Base-by-base conservation (phyloP, 2,113 vertebrate species). In the Lycaon pictus region DNA sequence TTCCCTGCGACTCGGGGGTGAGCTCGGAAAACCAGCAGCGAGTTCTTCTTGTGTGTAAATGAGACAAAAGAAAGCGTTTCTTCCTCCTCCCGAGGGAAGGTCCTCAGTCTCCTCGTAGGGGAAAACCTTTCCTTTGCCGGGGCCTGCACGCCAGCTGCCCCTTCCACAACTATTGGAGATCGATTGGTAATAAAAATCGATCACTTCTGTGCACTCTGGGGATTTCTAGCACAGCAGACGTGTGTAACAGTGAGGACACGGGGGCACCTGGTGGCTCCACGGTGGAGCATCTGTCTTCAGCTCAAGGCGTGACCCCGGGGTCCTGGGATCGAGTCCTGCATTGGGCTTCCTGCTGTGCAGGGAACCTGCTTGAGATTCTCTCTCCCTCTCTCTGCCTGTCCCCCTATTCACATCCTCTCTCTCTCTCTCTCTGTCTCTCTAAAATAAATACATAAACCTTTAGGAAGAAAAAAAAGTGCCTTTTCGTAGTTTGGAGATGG, bases 101-200 rank as follows among this genome's bases (percentile, higher is more conserved):
- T 20, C n/a, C 12, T n/a, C 11, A 19, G 32, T 25, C 63, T 51
- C 71, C 25, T 4, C 3, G 0, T 5, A 3, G 29, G 20, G 16
- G 22, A 4, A 58, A 10, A 10, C 2, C 25, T 9, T 32, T 17
- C 48, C 35, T 4, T 69, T 12, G 2, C 72, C 9, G 17, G 3
- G 35, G 53, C 17, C 81, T 79, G 37, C 23, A 16, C 0, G 25
- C 4, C 3, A 35, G 35, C 9, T 55, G 3, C 37, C 32, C n/a
- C 60, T 56, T 15, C 12, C 12, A 0, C 37, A 4, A 2, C 23
- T 9, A 2, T 4, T 2, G 60, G 37, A 23, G 20, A n/a, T 37
- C 15, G 2, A 0, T 1, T 22, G 69, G 12, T 3, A 3, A 53
- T 51, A 27, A 69, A 62, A 27, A 17, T 4, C 0, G 35, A 11